A percentile compares a stretch with the other conserved stretches of the same genome.
These are phyloP conservation scores for Sicus ferrugineus DNA, from an alignment of 2,888 invertebrate species.

Conservation along the genomic window DNA sequence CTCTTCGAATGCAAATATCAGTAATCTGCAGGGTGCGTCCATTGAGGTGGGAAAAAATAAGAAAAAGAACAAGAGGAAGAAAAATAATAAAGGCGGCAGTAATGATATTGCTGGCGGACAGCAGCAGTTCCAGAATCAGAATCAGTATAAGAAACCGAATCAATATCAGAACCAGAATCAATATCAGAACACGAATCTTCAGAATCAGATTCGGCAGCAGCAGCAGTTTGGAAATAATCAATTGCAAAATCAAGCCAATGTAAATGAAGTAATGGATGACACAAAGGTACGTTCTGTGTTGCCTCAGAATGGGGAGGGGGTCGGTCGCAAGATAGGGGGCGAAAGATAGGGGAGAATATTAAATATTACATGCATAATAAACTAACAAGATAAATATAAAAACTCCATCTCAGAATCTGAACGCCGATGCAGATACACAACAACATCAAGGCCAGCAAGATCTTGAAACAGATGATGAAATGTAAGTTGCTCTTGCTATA, in stretches of 20 bases:
- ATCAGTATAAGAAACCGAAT: background rate
- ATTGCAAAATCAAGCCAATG: conserved; percentile 2
- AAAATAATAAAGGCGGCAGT: conserved; percentile 37
- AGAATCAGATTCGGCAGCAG: conserved; percentile 4
- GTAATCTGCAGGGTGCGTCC: background rate
- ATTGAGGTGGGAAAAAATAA: background rate
- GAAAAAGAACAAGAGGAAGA: conserved; percentile 32
- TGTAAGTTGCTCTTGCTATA: background rate
- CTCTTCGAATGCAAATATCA: conserved; percentile 52
- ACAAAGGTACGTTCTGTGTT: conserved; percentile 6
- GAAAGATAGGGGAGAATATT: too few species aligned
- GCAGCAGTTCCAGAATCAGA: background rate
- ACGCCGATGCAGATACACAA: background rate
- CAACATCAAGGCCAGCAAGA: conserved; percentile 25
- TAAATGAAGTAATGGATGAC: conserved; percentile 6
- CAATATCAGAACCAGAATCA: conserved; percentile 5
- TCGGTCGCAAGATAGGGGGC: too few species aligned
- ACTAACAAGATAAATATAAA: background rate
- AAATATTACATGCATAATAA: conserved; percentile 1
- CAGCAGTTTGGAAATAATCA: background rate
- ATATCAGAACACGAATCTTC: background rate
- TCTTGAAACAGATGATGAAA: background rate
- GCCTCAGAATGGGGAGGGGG: background rate
- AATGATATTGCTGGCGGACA: conserved; percentile 34
- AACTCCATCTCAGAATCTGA: background rate